A percentile compares a stretch with the other conserved stretches of the same genome.
Conservation (phyloP, 2,797 vertebrate genomes). For the Columba guinea region DNA sequence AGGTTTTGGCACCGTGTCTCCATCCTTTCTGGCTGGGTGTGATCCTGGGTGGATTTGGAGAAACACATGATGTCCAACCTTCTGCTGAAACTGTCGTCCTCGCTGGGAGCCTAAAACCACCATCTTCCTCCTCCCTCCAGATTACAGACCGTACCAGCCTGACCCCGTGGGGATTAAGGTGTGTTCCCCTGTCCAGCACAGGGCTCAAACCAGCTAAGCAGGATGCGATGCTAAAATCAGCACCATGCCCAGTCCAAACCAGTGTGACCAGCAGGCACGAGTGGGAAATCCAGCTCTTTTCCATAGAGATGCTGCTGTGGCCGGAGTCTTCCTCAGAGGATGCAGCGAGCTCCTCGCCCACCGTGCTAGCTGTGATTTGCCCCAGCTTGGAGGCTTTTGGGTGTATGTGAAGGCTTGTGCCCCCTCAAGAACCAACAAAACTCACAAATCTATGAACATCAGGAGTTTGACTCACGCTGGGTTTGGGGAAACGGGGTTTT, state of each 20-base stretch:
- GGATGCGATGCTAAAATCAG: conserved; percentile 11
- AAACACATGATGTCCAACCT: not conserved
- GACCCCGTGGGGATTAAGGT: conserved; percentile 1
- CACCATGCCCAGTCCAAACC: conserved; percentile 32
- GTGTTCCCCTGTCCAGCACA: not conserved
- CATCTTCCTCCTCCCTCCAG: not conserved
- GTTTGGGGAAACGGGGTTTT: rapidly evolving
- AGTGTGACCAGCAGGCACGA: not conserved
- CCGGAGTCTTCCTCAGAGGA: not conserved
- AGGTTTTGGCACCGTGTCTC: not conserved
- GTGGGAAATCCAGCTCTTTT: not conserved
- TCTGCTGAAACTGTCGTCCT: not conserved
- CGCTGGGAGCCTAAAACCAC: not conserved
- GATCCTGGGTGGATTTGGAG: not conserved
- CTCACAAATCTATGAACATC: not conserved
- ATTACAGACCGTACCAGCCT: conserved; percentile 11
- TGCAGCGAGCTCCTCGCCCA: not conserved
- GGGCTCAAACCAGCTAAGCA: conserved; percentile 34
- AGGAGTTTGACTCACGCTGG: not conserved
- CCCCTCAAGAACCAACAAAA: rapidly evolving
- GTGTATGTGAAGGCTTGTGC: not conserved
- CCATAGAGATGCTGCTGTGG: not conserved
- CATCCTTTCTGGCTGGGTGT: not conserved
- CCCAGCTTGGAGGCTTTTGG: not conserved
- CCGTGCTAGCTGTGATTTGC: rapidly evolving